Conservation (phyloP, 2,888 invertebrate species). For the Gibbula magus region DNA sequence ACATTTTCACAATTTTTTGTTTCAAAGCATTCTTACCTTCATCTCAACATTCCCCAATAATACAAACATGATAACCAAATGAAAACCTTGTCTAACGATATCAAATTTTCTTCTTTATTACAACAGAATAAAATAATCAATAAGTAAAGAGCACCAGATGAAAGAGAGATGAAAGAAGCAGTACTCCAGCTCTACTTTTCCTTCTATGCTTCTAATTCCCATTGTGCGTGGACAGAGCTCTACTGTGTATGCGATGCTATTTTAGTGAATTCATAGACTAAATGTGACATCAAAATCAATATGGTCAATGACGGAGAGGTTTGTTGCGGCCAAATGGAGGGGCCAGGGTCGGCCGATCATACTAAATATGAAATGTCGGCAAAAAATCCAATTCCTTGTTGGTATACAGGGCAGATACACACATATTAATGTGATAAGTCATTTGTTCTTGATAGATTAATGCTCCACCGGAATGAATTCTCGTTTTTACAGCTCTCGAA, state of each 20-base stretch:
- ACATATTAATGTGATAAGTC: neutral
- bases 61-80: no score
- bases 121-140: no score
- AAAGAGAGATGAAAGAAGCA: no score
- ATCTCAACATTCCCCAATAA: no score
- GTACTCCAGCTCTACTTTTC: no score
- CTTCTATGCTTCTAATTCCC: neutral
- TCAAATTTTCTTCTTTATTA: no score
- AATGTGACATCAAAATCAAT: neutral
- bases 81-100: no score
- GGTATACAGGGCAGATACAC: neutral
- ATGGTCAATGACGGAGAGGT: neutral
- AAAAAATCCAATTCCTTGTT: neutral
- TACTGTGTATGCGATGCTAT: neutral
- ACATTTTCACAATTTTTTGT: no score
- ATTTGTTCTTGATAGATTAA: neutral
- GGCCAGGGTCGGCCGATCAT: neutral
- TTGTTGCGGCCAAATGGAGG: neutral
- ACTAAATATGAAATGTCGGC: neutral
- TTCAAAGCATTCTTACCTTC: no score
- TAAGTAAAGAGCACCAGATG: no score
- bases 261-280: constrained; percentile 11
- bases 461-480: neutral
- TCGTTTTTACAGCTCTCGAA: neutral
- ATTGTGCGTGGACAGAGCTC: neutral